Conservation (phyloP, 2,888 invertebrate species). For the Scrobipalpa costella region DNA sequence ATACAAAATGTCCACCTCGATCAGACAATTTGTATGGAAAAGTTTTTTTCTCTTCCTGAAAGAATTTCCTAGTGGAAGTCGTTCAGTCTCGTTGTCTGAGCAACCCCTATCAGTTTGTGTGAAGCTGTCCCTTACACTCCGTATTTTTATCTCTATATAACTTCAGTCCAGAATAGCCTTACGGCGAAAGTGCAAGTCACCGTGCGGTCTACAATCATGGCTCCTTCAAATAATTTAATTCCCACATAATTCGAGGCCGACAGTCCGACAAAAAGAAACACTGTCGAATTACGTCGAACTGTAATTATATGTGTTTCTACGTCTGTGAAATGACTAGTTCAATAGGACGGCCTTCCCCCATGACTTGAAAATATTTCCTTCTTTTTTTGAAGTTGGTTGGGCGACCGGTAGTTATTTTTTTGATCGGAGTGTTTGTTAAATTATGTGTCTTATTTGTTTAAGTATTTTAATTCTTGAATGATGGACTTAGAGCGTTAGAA, state of each 20-base stretch:
- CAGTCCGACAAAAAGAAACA: slow-evolving; percentile 52
- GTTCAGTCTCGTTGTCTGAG: too few relatives aligned
- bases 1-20: too few relatives aligned
- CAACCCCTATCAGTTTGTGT: too few relatives aligned
- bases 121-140: too few relatives aligned
- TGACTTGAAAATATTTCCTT: slow-evolving; percentile 28
- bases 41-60: too few relatives aligned
- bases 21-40: too few relatives aligned
- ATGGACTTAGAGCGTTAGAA: too few relatives aligned
- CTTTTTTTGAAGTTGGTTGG: not conserved
- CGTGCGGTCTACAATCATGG: slow-evolving; percentile 65
- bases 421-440: not conserved
- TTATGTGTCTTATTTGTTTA: too few relatives aligned
- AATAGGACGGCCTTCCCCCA: slow-evolving; percentile 54
- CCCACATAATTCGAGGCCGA: slow-evolving; percentile 72
- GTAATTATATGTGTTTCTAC: slow-evolving; percentile 75
- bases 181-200: slow-evolving; percentile 60
- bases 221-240: slow-evolving; percentile 74
- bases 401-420: not conserved
- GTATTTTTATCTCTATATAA: too few relatives aligned
- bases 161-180: slow-evolving; percentile 39
- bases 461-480: too few relatives aligned
- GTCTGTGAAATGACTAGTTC: slow-evolving; percentile 76
- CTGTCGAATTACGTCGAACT: slow-evolving; percentile 58
- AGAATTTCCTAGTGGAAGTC: too few relatives aligned